Evolutionary conservation across 2,113 vertebrate species (phyloP), one percentile per base, ranked within the genome.

Genomic region (Patagioenas fasciata): DNA sequence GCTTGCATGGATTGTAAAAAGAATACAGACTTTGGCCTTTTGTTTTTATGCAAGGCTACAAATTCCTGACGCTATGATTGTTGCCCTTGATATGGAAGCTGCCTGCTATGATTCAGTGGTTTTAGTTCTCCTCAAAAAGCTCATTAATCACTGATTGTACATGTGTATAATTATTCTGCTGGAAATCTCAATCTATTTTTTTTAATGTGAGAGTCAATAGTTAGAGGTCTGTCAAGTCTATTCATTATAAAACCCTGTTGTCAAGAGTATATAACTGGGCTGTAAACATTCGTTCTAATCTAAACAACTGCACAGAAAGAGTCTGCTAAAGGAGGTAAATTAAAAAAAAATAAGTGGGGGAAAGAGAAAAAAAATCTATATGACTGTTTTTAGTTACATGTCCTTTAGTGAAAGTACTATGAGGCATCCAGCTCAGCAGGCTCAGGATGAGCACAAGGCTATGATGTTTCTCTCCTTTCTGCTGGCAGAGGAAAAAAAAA

Each of bases 101-200:
- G 0, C 82, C 58, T 75, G 65, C 75, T 89, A 82, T 70, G 77
- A 89, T 84, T 87, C 90, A 91, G 32, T 74, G 56, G 31, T 36
- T 93, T 87, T 85, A 89, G n/a, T 13, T 91, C 36, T 88, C 48
- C 79, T 93, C 57, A 80, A 69, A 89, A 96, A 93, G 38, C 90
- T 93, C 61, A 65, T 83, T 93, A 93, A 94, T 90, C 75, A 84
- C 29, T 54, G 69, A 72, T 71, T 86, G 72, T 92, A 75, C 73
- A 75, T 40, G 19, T 88, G 38, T 92, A 91, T 86, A 95, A 94
- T 94, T 95, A 93, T 91, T 92, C 88, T 86, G 69, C 61, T 84
- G 57, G 69, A 96, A 94, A 92, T 90, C 48, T 95, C 88, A 79
- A 71, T 91, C 85, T 26, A 17, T 79, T 92, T 75, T 88, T 86